Base-by-base conservation (phyloP, 2,888 invertebrate species). In the Acrobasis suavella region DNA sequence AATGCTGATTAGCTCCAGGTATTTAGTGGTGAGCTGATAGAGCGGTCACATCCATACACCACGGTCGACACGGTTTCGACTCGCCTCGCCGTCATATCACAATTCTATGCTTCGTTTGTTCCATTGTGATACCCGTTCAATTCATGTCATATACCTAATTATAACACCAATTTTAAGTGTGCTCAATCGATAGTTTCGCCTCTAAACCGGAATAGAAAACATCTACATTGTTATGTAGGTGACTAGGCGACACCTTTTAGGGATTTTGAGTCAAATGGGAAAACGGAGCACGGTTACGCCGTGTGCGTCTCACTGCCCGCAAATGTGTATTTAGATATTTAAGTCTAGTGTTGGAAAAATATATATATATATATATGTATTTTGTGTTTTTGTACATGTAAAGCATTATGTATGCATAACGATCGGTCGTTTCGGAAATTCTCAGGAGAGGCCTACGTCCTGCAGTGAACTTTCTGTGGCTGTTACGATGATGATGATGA, bases 1-100 rank as follows among this genome's bases (percentile, higher is more conserved):
- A 91, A 92, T 91, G 90, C 79, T 92, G 91, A 92, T 92, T 92
- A 89, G 92, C 83, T 86, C 70, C 91, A 92, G 92, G 91, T 91
- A 89, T 91, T 91, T 91, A 91, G 88, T 80, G 76, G 80, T 68
- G 75, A 74, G 77, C 79, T 81, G 86, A 89, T 89, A 83, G 86
- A 89, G 89, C 77, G 83, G 88, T 89, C 88, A 89, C 88, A 89
- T 87, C 87, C 80, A 81, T 81, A 83, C 78, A 82, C 77, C 80
- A 79, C 80, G 71, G 70, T 77, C 81, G 83, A 81, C 82, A 82
- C 88, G 87, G 84, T 74, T 82, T 84, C 81, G 87, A 84, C 76
- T 82, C 81, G 86, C 82, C 89, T 81, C 81, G 85, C 82, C 89
- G 81, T 83, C 89, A 87, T 91, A 88, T 87, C 86, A 85, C 84